Base-by-base conservation (phyloP, 2,797 vertebrate genomes). In the Hipposideros larvatus region DNA sequence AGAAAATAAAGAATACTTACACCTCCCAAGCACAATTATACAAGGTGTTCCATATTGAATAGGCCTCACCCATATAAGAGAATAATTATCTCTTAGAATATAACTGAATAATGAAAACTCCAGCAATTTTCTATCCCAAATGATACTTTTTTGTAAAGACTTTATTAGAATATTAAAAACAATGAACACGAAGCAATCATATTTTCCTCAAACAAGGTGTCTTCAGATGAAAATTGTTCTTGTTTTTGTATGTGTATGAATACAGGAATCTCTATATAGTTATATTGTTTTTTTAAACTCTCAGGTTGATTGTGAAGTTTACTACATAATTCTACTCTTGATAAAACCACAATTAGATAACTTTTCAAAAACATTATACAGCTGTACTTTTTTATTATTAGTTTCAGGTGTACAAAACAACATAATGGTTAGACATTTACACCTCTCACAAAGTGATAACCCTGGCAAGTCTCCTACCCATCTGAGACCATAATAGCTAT, bases 31-130 rank as follows among this genome's bases (percentile, higher is more conserved):
- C 4, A 61, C 90, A 96, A n/a, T 51, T 77, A 91, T 66, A 96
- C 84, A 97, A 97, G 92, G 95, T 97, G 92, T 97, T 98, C 98
- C 97, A 96, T 95, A 98, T 1, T 97, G 95, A 98, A 91, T 97
- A 98, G 98, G 97, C 86, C 96, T 98, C 97, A 95, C 80, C 93
- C 97, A 97, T 93, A 98, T 97, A 97, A 97, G 93, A 95, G 96
- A 97, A 95, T 91, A 93, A 90, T 68, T 95, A 53, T 95, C 73
- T 59, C 28, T 79, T 9, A 19, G 78, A 57, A 79, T 63, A 74
- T 15, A 91, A 57, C 41, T 93, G 57, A 94, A 96, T 46, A 98
- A 97, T 84, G 78, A 97, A 95, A 97, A 97, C 0, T 7, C 94
- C 77, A 73, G n/a, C 41, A 90, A 98, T 71, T 48, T 88, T 97